Percentiles rank a stretch among this genome's conserved stretches.
Conservation (phyloP, 2,797 vertebrate genomes). For the Schizopygopsis pylzovi region DNA sequence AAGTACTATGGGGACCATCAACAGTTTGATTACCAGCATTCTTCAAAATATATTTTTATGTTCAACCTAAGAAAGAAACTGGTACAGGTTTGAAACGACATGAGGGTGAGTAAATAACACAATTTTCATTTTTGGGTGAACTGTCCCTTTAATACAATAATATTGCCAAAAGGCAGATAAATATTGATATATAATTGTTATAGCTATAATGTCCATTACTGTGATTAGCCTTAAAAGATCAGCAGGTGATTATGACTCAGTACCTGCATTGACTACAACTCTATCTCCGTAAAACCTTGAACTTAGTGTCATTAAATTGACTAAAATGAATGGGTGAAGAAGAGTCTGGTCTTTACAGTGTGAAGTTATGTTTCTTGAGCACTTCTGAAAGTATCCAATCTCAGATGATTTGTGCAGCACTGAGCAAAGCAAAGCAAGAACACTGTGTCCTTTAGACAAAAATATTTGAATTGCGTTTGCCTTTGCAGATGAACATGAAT, state of each 20-base stretch:
- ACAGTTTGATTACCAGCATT: not conserved
- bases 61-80: no score
- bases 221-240: not conserved
- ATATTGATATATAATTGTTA: not conserved
- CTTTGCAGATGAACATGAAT: slow-evolving; percentile 13
- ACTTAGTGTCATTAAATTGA: not conserved
- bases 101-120: not conserved
- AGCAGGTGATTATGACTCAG: not conserved
- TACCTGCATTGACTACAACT: not conserved
- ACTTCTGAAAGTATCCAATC: not conserved
- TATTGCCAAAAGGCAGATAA: not conserved
- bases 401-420: slow-evolving; percentile 11
- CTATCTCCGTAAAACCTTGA: not conserved
- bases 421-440: slow-evolving; percentile 33
- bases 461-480: not conserved
- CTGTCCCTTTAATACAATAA: not conserved
- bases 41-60: not conserved
- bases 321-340: not conserved
- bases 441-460: slow-evolving; percentile 5
- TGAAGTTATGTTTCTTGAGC: not conserved
- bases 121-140: no score
- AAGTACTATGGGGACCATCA: not conserved
- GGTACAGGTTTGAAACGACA: no score
- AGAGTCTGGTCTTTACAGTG: not conserved
- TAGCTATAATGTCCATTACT: not conserved